These are phyloP conservation scores for Lasioglossum calceatum DNA, from an alignment of 2,888 invertebrate species.

Conservation along the genomic window DNA sequence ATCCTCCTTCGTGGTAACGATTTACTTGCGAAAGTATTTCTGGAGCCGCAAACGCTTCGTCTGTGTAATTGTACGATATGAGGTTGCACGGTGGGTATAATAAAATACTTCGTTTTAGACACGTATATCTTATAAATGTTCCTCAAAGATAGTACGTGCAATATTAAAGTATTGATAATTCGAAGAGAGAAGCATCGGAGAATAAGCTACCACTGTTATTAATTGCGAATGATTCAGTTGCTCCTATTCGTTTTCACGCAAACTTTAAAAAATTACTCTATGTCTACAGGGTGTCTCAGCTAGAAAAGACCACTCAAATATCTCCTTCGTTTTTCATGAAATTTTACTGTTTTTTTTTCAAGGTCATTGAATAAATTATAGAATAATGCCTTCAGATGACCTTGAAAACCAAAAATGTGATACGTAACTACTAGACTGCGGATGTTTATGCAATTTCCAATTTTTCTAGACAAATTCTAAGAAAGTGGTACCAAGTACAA, in stretches of 20 bases:
- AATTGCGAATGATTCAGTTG: not conserved
- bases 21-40: not conserved
- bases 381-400: no score
- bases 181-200: not conserved
- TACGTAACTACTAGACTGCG: no score
- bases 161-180: not conserved
- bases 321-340: no score
- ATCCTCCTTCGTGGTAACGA: not conserved
- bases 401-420: no score
- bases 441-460: no score
- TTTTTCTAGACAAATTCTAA: no score
- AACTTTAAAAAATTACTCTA: not conserved
- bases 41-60: not conserved
- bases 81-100: not conserved
- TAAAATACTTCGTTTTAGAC: not conserved
- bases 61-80: not conserved
- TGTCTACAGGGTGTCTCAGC: not conserved
- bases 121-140: not conserved
- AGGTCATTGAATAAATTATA: no score
- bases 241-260: not conserved
- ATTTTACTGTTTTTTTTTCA: no score
- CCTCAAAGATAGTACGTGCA: not conserved
- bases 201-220: no score
- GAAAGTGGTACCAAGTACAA: no score
- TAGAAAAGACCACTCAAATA: no score